phyloP scores from a whole-genome alignment of 2,797 vertebrate genomes.

The Cetoscarus ocellatus region DNA sequence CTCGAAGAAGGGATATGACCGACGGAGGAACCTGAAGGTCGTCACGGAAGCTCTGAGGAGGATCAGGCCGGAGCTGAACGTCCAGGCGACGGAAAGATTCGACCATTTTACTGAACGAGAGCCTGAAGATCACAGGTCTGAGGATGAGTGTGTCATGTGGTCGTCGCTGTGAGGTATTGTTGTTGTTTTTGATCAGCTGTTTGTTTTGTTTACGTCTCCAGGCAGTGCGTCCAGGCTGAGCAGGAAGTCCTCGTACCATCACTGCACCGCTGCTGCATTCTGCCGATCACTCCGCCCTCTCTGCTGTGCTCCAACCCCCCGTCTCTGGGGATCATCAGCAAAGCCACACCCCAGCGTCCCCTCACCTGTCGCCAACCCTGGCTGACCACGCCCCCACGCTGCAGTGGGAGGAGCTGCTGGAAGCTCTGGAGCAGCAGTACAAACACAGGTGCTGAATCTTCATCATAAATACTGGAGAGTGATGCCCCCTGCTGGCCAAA shows the following conservation, averaged over 20 bases:
- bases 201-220: constrained; percentile 13
- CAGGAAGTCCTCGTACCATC: constrained; percentile 92
- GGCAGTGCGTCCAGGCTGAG: constrained; percentile 94
- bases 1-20: constrained; percentile 88
- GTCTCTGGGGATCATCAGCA: constrained; percentile 88
- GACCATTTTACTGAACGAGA: constrained; percentile 91
- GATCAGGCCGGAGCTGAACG: constrained; percentile 84
- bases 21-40: constrained; percentile 89
- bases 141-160: background rate
- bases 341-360: constrained; percentile 93
- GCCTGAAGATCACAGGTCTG: constrained; percentile 92
- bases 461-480: background rate
- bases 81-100: constrained; percentile 87
- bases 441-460: constrained; percentile 62
- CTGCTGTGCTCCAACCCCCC: constrained; percentile 86
- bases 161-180: background rate
- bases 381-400: constrained; percentile 88
- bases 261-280: constrained; percentile 93
- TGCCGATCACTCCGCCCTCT: constrained; percentile 82
- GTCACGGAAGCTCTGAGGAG: constrained; percentile 87
- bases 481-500: background rate
- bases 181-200: background rate
- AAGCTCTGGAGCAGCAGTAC: constrained; percentile 87
- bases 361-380: constrained; percentile 89
- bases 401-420: constrained; percentile 84